These are phyloP conservation scores for Lycia hirtaria DNA, from an alignment of 2,888 invertebrate genomes.

Conservation along the genomic window DNA sequence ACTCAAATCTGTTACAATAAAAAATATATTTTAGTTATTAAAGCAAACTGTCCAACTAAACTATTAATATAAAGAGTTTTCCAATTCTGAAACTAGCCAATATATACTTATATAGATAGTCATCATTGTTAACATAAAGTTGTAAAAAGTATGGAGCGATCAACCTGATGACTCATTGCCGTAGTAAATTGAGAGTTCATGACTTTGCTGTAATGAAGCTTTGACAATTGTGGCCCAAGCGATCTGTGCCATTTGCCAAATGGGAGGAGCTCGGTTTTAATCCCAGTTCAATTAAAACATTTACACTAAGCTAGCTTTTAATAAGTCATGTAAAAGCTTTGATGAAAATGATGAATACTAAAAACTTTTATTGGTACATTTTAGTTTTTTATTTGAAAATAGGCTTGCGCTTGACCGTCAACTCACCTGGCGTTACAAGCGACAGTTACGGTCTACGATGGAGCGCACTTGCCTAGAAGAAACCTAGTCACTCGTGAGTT, in stretches of 20 bases:
- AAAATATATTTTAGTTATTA: no score
- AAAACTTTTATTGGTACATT: no score
- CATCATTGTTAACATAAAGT: constrained; percentile 2
- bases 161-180: constrained; percentile 42
- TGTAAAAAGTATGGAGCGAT: constrained; percentile 8
- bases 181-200: constrained; percentile 13
- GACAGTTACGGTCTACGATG: no score
- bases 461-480: no score
- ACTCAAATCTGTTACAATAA: no score
- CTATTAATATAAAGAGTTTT: neutral
- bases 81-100: neutral
- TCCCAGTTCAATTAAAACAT: neutral
- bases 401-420: no score
- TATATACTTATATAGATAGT: neutral
- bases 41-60: neutral
- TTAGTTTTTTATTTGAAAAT: no score
- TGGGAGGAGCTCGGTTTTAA: neutral
- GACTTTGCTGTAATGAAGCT: constrained; percentile 1
- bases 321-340: neutral
- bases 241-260: constrained; percentile 5
- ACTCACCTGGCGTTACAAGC: no score
- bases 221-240: constrained; percentile 6
- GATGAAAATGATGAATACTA: neutral
- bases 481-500: no score
- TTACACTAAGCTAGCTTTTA: neutral